Evolutionary conservation across 2,113 vertebrate species (phyloP).

Genomic region (Micromys minutus): DNA sequence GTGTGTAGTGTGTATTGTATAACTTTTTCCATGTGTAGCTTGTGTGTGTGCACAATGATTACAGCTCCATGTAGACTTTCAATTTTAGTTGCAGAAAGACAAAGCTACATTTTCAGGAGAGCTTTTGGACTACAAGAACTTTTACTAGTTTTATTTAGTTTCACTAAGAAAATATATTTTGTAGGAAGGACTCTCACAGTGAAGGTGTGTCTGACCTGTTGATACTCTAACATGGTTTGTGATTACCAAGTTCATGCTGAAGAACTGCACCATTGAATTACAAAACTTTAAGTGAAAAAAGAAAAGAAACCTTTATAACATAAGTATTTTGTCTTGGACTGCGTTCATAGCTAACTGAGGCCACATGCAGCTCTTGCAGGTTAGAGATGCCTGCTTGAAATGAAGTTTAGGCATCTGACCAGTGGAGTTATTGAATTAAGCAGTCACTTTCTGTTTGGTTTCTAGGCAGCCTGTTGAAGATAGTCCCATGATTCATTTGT

Average conservation of each 20-base stretch:
- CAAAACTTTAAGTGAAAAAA: not conserved
- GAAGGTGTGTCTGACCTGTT: not conserved
- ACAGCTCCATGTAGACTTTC: constrained; percentile 25
- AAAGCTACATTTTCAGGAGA: constrained; percentile 38
- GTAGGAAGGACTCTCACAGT: not conserved
- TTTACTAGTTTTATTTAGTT: constrained; percentile 5
- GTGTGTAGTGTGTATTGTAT: not conserved
- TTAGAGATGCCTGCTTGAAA: not conserved
- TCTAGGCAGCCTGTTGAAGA: constrained; percentile 9
- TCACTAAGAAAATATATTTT: constrained; percentile 24
- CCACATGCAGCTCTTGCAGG: not conserved
- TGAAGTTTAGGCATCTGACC: constrained; percentile 75
- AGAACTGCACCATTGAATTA: not conserved
- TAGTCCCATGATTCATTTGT: constrained; percentile 56
- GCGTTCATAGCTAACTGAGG: not conserved
- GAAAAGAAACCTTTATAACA: not conserved
- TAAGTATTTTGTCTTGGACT: not conserved
- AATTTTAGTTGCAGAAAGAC: constrained; percentile 9
- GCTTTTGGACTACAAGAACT: constrained; percentile 48
- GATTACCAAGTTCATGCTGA: not conserved
- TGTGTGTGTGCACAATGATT: not conserved
- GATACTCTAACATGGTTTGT: not conserved
- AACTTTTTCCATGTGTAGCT: not conserved
- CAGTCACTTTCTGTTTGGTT: not conserved
- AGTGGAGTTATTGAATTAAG: constrained; percentile 7